Evolutionary conservation across 2,113 vertebrate genomes (phyloP).

Genomic region (Telmatochromis brachygnathus): DNA sequence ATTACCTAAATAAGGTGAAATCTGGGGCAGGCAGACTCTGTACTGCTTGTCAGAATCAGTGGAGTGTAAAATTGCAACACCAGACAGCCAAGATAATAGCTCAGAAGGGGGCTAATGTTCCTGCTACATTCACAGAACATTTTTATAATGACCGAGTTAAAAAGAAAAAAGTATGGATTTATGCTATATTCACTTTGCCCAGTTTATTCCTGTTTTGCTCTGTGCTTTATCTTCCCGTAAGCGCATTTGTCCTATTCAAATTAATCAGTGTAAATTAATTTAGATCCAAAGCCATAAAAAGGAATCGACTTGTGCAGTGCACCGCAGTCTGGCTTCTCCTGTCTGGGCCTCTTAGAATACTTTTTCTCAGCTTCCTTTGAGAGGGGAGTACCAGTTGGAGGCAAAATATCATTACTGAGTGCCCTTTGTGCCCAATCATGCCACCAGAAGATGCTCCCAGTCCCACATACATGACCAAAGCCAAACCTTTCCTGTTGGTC

Average conservation of each 20-base stretch:
- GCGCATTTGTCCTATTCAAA: conserved; percentile 20
- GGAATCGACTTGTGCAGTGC: conserved; percentile 2
- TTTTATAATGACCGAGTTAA: conserved; percentile 80
- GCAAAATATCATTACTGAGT: conserved; percentile 34
- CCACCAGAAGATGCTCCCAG: background rate
- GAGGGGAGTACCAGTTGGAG: background rate
- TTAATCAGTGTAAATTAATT: conserved; percentile 27
- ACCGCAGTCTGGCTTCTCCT: background rate
- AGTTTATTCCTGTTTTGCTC: background rate
- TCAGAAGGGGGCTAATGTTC: conserved; percentile 80
- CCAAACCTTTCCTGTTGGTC: background rate
- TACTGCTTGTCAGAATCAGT: conserved; percentile 74
- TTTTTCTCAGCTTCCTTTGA: background rate
- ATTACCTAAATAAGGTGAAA: conserved; percentile 82
- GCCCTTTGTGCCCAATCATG: background rate
- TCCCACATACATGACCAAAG: conserved; percentile 8
- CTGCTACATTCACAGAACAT: conserved; percentile 77
- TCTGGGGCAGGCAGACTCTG: conserved; percentile 72
- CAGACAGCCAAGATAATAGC: conserved; percentile 80
- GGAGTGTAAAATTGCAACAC: conserved; percentile 81
- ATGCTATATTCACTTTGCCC: conserved; percentile 41
- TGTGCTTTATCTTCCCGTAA: background rate
- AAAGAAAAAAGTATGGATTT: conserved; percentile 57
- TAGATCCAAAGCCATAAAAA: conserved; percentile 29
- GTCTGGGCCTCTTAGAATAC: background rate